Evolutionary conservation across 2,888 invertebrate species (phyloP), one percentile per base, ranked within the genome.

Genomic region (Drosophila demipolita): DNA sequence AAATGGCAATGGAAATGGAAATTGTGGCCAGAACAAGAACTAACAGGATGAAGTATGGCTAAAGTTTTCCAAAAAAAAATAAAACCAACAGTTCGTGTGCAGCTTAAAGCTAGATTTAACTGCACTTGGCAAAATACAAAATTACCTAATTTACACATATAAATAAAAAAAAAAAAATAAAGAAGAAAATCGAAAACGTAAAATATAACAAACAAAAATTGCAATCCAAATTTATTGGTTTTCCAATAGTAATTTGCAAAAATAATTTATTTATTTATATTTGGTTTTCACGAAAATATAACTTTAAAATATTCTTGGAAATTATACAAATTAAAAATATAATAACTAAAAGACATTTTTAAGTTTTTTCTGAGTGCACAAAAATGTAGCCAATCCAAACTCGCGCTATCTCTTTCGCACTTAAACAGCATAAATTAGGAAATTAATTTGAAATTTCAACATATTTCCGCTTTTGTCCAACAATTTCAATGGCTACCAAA

Each of bases 361-460:
- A 23, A 23, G 1, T 23, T 42, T 20, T 8, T 9, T 7, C 12
- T 15, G 45, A 38, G 55, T 55, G 55, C 38, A 17, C n/a, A 26
- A 12, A 42, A 53, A 8, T 33, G 33, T 23, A 45, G 8, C 33
- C 15, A 15, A n/a, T 9, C 17, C 26, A 36, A 26, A 20, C 1
- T 29, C 15, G n/a, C 12, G 15, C 62, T 20, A 26, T 45, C 20
- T 33, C 65, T 40, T 29, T 55, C n/a, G 38, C 64, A 5, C 33
- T 15, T 12, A 2, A 7, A 29, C 2, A 9, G 35, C 20, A 45
- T 23, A 60, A 80, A 81, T 70, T 78, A 54, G 40, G 62, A 74
- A 88, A 83, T 83, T 73, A 80, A 83, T 86, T 89, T 71, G 58
- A 81, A 64, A 75, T 83, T 89, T 83, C 73, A 75, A 87, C 82